These are phyloP conservation scores for Oopsacas minuta DNA, from an alignment of 37 sponge, comb jelly and placozoan genomes.

Conservation along the genomic window DNA sequence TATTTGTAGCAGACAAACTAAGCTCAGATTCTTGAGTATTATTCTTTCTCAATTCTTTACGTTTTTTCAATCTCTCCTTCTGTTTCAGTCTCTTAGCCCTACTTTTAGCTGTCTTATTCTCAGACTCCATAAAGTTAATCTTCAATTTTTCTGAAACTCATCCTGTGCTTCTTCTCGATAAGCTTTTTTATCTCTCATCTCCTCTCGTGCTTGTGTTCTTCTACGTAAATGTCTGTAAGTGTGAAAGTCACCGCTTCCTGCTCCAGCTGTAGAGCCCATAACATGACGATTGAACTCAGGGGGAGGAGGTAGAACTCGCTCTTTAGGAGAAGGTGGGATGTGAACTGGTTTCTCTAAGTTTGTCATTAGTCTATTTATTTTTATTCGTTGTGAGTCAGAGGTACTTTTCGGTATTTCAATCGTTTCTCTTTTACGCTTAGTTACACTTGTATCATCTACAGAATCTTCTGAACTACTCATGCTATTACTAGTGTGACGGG, in stretches of 20 bases:
- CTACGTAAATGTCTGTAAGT: constrained; percentile 77
- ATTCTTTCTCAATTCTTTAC: neutral
- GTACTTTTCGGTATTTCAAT: neutral
- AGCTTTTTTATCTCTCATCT: neutral
- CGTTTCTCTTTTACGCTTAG: neutral
- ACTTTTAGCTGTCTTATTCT: constrained; percentile 79
- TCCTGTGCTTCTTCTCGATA: constrained; percentile 44
- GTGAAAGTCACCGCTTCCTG: constrained; percentile 97
- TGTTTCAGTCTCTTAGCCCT: constrained; percentile 53
- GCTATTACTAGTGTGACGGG: too few species aligned
- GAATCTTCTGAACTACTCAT: neutral
- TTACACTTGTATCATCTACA: neutral
- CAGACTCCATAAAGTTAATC: constrained; percentile 32
- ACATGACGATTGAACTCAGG: constrained; percentile 5
- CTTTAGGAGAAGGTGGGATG: neutral
- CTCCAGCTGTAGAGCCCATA: constrained; percentile 90
- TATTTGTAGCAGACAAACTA: too few species aligned
- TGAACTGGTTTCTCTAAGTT: neutral
- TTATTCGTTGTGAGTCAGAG: neutral
- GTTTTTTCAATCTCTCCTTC: neutral
- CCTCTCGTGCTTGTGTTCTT: constrained; percentile 43
- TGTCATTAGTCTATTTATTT: neutral
- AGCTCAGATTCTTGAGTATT: too few species aligned
- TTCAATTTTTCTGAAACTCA: constrained; percentile 52
- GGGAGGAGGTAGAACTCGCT: neutral